Conservation (phyloP, 2,113 vertebrate species). For the Martes martes region DNA sequence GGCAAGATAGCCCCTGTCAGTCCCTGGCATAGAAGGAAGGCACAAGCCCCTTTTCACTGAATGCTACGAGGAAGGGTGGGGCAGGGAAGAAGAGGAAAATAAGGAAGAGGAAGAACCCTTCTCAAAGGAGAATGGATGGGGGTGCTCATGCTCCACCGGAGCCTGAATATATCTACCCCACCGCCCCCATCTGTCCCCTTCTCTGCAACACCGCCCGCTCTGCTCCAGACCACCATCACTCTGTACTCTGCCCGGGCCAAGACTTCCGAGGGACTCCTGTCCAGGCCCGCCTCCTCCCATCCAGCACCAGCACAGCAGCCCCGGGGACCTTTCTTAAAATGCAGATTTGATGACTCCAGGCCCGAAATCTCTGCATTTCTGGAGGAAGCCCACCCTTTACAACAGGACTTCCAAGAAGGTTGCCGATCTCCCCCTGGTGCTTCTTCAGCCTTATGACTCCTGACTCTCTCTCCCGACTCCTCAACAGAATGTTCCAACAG, state of each 20-base stretch:
- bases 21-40: not conserved
- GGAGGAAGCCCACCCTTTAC: not conserved
- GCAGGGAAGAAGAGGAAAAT: too few species aligned
- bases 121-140: not conserved
- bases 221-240: not conserved
- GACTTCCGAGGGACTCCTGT: not conserved
- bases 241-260: not conserved
- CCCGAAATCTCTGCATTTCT: not conserved
- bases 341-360: not conserved
- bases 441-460: not conserved
- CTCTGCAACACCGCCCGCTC: rapidly evolving
- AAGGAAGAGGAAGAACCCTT: not conserved
- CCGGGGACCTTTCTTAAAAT: not conserved
- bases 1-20: not conserved
- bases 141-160: not conserved
- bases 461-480: not conserved
- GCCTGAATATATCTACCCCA: not conserved
- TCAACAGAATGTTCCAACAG: not conserved
- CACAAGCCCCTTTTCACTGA: not conserved
- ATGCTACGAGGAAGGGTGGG: not conserved
- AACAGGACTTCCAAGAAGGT: not conserved
- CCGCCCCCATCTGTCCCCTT: rapidly evolving
- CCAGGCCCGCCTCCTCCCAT: not conserved
- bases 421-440: not conserved
- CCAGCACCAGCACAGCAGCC: not conserved